Base-by-base conservation (phyloP, 2,797 vertebrate species). In the Oreochromis mossambicus region DNA sequence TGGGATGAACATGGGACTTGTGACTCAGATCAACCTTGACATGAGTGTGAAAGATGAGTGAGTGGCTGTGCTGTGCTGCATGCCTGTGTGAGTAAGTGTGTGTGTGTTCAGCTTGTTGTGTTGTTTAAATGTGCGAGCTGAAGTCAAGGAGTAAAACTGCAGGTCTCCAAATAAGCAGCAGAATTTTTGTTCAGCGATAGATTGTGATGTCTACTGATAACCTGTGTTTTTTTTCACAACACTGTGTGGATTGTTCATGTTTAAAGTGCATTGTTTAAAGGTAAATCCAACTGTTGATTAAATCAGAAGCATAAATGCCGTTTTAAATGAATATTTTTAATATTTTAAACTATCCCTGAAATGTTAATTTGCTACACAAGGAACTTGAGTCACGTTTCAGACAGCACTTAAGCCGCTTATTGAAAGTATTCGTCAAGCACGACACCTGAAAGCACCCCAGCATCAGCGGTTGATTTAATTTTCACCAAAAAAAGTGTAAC, bases 1-100 rank as follows among this genome's bases (percentile, higher is more conserved):
- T 96, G 94, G 92, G 92, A 95, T 83, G 92, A 95, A 91, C 87
- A 84, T 92, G 94, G 89, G 92, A 95, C 93, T 92, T 91, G 87
- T 94, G 93, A 89, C 86, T 90, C 92, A 92, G 91, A 93, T 94
- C 91, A 94, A 94, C 94, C 88, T 92, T 94, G 93, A 93, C 86
- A 88, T 84, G 61, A 86, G 83, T 90, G 91, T 83, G 88, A 88
- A 70, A 82, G 68, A 91, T 90, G 90, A 91, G 80, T 81, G 83
- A 90, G 85, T 58, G 86, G 19, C 70, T 82, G 78, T 81, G 78
- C 34, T 83, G 70, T 73, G 56, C 85, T 81, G 52, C 32, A 43
- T 85, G 46, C 55, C 82, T 46, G 38, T 78, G 81, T 85, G n/a
- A 73, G 83, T 17, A 73, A 80, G 55, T 50, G 51, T 75, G 77